Evolutionary conservation across 2,113 vertebrate genomes (phyloP), one percentile per base, ranked within the genome.

Genomic region (Xiphophorus hellerii): DNA sequence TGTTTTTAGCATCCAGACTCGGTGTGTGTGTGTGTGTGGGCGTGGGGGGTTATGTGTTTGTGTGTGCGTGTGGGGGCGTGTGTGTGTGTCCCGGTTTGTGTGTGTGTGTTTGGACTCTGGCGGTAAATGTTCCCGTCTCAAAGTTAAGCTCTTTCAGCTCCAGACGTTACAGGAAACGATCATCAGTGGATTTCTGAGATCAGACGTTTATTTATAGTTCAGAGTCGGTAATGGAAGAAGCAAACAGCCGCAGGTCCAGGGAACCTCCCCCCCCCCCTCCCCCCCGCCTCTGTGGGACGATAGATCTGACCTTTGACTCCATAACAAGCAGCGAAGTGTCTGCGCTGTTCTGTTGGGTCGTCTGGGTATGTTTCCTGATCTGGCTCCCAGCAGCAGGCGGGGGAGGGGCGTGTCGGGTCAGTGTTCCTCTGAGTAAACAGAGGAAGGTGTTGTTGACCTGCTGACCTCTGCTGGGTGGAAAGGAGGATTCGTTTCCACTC

Each of bases 261-360:
- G 54, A 82, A 64, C 42, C 14, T 0, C 1, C 14, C 25, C 11
- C 60, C 39, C 60, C 33, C 33, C 0, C 1, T 11, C 9, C 60
- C 33, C 60, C 33, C 33, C 0, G 9, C 10, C 9, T 12, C 33
- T 8, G 44, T 20, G 62, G 48, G 31, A 15, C 70, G 1, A 62
- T 80, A 68, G 66, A 82, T 22, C 33, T 63, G 77, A 87, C 84
- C 84, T 78, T 30, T 78, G 79, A 84, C 87, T 77, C 25, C 74
- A 12, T 73, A 81, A 83, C 69, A 48, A 81, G 83, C 22, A 69
- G 81, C 22, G 69, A 76, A 63, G 74, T 75, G 82, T 75, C 33
- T 63, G 48, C 72, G 76, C 81, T 84, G 68, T 75, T 31, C 65
- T 65, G 74, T 76, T 5, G n/a, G 44, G 48, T 66, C 12, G 58